phyloP scores from a whole-genome alignment of 2,113 vertebrate genomes.

The Nyctibius bracteatus region DNA sequence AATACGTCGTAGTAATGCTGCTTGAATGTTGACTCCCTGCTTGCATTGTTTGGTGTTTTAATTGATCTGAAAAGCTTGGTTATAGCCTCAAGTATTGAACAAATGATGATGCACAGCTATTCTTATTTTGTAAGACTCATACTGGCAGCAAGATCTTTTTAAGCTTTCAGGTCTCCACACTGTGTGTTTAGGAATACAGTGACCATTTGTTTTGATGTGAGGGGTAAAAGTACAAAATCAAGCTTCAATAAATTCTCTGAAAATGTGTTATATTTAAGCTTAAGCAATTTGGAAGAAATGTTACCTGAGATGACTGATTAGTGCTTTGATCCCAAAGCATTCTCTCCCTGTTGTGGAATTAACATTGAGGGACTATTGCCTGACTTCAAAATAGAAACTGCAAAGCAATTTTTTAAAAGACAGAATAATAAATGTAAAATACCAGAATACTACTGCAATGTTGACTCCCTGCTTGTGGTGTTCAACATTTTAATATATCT shows the following conservation, averaged over 20 bases:
- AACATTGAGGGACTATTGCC: not conserved
- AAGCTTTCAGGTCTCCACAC: not conserved
- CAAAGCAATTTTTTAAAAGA: not conserved
- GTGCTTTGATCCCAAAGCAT: not conserved
- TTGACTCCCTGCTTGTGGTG: not conserved
- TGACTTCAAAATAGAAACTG: not conserved
- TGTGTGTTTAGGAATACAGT: not conserved
- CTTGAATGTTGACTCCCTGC: not conserved
- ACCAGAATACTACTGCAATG: not conserved
- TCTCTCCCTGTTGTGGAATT: not conserved
- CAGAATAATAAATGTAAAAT: not conserved
- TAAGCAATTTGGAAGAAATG: not conserved
- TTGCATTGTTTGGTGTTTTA: not conserved
- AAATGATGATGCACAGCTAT: not conserved
- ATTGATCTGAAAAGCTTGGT: conserved; percentile 13
- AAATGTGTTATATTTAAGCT: not conserved
- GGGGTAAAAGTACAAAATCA: not conserved
- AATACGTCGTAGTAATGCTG: not conserved
- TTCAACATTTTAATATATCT: not conserved
- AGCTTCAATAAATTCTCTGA: not conserved
- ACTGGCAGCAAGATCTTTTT: not conserved
- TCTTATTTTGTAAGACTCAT: not conserved
- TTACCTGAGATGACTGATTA: not conserved
- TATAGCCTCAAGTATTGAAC: not conserved
- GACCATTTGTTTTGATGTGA: not conserved